Conservation (phyloP, 2,797 vertebrate species). For the Centropyge bicolor region DNA sequence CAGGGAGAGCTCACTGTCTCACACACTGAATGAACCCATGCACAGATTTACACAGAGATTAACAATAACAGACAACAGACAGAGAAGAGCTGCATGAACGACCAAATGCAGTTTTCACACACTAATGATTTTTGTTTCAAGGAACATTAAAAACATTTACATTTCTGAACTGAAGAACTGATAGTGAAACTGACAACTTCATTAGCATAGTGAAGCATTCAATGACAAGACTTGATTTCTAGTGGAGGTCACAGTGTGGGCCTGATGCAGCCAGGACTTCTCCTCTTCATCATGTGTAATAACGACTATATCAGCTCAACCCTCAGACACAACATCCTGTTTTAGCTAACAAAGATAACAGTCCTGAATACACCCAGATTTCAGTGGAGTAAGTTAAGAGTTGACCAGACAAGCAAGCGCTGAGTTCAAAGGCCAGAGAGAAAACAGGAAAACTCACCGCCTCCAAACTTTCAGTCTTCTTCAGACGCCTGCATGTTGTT, state of each 20-base stretch:
- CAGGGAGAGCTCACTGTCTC: not conserved
- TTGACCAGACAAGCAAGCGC: not conserved
- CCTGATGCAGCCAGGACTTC: conserved; percentile 8
- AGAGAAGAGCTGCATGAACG: too few relatives aligned
- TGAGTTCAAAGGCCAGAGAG: conserved; percentile 10
- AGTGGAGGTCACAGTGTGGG: conserved; percentile 12
- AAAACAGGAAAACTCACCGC: conserved; percentile 54
- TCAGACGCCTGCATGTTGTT: not conserved
- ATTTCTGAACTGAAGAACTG: not conserved
- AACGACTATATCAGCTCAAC: not conserved
- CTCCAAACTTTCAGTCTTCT: conserved; percentile 31
- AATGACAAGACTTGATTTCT: not conserved
- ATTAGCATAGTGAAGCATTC: not conserved
- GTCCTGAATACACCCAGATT: not conserved
- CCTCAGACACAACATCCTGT: not conserved
- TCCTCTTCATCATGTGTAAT: not conserved
- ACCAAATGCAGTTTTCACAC: not conserved
- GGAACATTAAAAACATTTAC: conserved; percentile 12
- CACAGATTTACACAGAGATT: not conserved
- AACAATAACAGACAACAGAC: not conserved
- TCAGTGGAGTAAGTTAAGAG: not conserved
- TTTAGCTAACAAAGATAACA: not conserved
- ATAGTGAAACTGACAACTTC: conserved; percentile 3
- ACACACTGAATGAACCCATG: not conserved
- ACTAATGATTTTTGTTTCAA: not conserved